Conservation (phyloP, 2,797 vertebrate genomes). For the Urocyon cinereoargenteus region DNA sequence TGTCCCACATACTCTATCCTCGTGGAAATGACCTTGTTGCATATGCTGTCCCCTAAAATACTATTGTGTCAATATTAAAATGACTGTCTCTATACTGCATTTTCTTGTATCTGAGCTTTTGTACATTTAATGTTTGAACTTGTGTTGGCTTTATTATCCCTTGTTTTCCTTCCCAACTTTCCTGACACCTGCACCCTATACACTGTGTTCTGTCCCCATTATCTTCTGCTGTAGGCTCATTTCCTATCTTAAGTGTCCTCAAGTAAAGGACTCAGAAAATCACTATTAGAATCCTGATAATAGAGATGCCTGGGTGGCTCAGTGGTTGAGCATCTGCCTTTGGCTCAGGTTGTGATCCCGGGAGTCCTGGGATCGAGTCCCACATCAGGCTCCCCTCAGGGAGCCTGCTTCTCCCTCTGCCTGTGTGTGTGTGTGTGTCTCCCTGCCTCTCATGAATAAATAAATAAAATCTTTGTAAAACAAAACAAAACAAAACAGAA, state of each 20-base stretch:
- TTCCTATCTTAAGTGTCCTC: background rate
- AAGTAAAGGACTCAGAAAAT: background rate
- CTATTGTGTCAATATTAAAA: constrained; percentile 55
- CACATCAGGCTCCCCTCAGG: no score
- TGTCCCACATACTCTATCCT: background rate
- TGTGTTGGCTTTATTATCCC: background rate
- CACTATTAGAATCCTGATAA: background rate
- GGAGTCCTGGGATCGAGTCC: no score
- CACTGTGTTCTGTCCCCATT: background rate
- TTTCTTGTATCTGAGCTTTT: background rate
- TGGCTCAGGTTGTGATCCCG: no score
- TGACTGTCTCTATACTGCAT: background rate
- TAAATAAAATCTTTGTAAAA: no score
- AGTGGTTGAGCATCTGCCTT: no score
- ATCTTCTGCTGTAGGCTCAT: background rate
- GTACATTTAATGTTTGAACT: background rate
- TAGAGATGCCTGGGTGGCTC: no score
- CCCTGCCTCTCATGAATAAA: no score
- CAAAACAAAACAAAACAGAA: background rate
- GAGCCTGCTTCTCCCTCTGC: no score
- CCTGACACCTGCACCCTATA: background rate
- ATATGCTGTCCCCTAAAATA: background rate
- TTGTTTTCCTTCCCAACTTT: background rate
- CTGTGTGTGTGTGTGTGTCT: no score
- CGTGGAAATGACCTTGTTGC: background rate